A percentile compares a stretch with the other conserved stretches of the same genome.
These are phyloP conservation scores for Sander lucioperca DNA, from an alignment of 2,113 vertebrate species.

Conservation along the genomic window DNA sequence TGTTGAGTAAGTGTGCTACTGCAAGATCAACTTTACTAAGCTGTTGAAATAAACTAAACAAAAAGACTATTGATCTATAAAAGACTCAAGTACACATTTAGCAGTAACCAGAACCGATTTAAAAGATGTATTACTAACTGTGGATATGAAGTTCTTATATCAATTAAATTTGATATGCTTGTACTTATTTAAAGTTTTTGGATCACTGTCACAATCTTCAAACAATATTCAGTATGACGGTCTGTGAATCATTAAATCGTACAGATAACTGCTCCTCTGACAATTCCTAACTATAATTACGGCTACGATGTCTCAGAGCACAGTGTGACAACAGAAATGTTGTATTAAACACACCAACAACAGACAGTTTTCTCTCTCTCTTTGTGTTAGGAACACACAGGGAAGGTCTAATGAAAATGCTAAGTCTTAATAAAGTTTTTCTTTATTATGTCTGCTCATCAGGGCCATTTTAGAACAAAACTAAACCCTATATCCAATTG, in stretches of 20 bases:
- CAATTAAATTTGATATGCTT: neutral
- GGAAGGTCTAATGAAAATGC: conserved; percentile 36
- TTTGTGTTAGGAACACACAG: neutral
- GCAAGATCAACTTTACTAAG: conserved; percentile 22
- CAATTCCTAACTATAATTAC: conserved; percentile 41
- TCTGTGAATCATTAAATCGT: conserved; percentile 38
- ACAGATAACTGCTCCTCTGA: conserved; percentile 7
- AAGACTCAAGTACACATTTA: conserved; percentile 17
- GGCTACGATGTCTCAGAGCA: conserved; percentile 19
- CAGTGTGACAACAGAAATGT: conserved; percentile 23
- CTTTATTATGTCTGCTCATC: conserved; percentile 16
- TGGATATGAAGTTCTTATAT: neutral
- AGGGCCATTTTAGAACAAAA: conserved; percentile 28
- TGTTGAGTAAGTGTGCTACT: conserved; percentile 11
- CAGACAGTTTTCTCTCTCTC: neutral
- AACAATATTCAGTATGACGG: neutral
- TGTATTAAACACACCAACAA: conserved; percentile 7
- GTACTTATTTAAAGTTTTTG: neutral
- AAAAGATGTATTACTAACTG: neutral
- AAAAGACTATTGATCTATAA: conserved; percentile 24
- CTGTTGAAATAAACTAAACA: conserved; percentile 49
- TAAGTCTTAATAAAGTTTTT: conserved; percentile 51
- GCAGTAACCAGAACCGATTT: neutral
- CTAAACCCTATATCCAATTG: conserved; percentile 9
- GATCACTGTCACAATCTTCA: conserved; percentile 4